Base-by-base conservation (phyloP, 92 coral and sea anemone species). In the Heliopora coerulea region DNA sequence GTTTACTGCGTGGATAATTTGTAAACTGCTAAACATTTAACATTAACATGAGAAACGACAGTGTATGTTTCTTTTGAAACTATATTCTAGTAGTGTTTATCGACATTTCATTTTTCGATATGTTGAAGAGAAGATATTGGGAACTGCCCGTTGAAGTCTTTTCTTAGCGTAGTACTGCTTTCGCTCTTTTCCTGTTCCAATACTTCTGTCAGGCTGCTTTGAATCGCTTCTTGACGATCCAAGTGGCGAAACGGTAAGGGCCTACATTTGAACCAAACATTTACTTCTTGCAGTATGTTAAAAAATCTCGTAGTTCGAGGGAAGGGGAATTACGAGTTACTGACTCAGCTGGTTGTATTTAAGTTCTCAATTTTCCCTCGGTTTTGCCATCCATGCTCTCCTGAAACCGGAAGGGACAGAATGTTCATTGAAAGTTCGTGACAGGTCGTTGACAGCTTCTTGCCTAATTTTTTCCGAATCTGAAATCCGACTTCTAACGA, bases 401-500 rank as follows among this genome's bases (percentile, higher is more conserved):
- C 37, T 19, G 18, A 35, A 8, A 37, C 34, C 48, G 58, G 49
- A 44, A 46, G 74, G 23, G 29, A 67, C 31, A 24, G 74, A 59
- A 67, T 44, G 58, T 67, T 37, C 11, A 65, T 65, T 20, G 27
- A 35, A 21, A 37, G n/a, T n/a, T 39, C 39, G 26, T 67, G 57
- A 67, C 74, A 67, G 74, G 54, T 65, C 49, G 74, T 67, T 67
- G 74, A 39, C 33, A 42, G 8, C 19, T 67, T 35, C 37, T 67
- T 44, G 24, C 26, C n/a, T 9, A 67, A 44, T 23, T 67, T 67
- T 59, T 49, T 67, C 59, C 59, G 59, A 67, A 46, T 46, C 10
- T 8, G 15, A 2, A 2, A 15, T 15, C 15, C n/a, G 3, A 15
- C 52, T 6, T 46, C n/a, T n/a, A 10, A 10, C n/a, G 42, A 37